Conservation (phyloP, 37 sponge, comb jelly and placozoan species). For the Beroe forskalii region DNA sequence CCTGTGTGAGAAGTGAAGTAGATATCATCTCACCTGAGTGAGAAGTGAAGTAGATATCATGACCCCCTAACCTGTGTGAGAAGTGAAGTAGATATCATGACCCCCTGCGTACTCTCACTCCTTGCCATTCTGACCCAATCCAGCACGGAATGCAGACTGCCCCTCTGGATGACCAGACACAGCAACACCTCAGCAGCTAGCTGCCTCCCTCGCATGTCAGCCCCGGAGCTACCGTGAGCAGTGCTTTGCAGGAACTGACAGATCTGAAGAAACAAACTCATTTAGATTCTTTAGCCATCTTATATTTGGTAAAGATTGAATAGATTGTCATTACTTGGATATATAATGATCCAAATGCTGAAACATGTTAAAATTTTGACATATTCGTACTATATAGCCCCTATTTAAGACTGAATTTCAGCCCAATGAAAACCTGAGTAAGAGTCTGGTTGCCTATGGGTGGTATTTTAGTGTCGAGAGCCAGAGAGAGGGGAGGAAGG, state of each 20-base stretch:
- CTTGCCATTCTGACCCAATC: slow-evolving; percentile 70
- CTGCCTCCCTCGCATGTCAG: slow-evolving; percentile 69
- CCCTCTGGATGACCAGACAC: slow-evolving; percentile 70
- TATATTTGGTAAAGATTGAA: slow-evolving; percentile 67
- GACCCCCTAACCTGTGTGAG: slow-evolving; percentile 32
- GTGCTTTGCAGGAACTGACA: slow-evolving; percentile 72
- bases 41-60: slow-evolving; percentile 1
- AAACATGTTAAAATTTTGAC: too few relatives aligned
- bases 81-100: neutral
- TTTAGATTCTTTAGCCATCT: slow-evolving; percentile 64
- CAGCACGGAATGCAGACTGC: slow-evolving; percentile 67
- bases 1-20: slow-evolving; percentile 21
- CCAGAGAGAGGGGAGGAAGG: slow-evolving; percentile 56
- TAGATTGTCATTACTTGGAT: too few relatives aligned
- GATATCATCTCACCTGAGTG: slow-evolving; percentile 34
- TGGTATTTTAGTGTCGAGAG: slow-evolving; percentile 56
- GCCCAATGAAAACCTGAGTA: too few relatives aligned
- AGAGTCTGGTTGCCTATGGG: slow-evolving; percentile 42
- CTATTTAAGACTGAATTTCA: too few relatives aligned
- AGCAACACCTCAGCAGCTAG: slow-evolving; percentile 74
- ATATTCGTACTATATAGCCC: too few relatives aligned
- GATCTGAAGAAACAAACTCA: slow-evolving; percentile 66
- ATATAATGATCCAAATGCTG: too few relatives aligned
- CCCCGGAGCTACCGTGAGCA: slow-evolving; percentile 58
- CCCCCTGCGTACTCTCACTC: slow-evolving; percentile 36